Evolutionary conservation across 2,113 vertebrate genomes (phyloP).

Genomic region (Madoqua kirkii): DNA sequence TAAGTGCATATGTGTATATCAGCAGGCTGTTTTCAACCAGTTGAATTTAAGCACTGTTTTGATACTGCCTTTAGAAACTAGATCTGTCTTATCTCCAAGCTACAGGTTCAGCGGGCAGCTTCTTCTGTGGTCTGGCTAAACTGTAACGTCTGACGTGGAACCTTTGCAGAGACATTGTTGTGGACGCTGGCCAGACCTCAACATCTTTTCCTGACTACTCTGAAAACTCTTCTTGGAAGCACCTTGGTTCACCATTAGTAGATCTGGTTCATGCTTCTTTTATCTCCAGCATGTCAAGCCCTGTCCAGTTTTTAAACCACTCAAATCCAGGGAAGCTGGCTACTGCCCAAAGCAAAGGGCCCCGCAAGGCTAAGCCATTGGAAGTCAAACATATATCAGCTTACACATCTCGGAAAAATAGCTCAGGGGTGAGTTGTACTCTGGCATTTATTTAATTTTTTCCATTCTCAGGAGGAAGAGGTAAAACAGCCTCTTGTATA

Average conservation of each 20-base stretch:
- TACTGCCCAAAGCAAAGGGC: constrained; percentile 1
- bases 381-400: background rate
- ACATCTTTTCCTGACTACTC: background rate
- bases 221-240: background rate
- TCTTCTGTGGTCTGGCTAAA: background rate
- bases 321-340: constrained; percentile 35
- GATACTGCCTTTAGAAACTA: constrained; percentile 41
- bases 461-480: background rate
- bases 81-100: background rate
- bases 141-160: background rate
- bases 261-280: background rate
- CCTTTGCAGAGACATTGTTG: background rate
- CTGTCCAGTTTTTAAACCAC: constrained; percentile 36
- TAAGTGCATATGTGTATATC: background rate
- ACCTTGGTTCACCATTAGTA: background rate
- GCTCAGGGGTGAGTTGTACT: background rate
- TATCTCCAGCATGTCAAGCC: background rate
- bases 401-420: constrained; percentile 26
- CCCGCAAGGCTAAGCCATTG: background rate
- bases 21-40: constrained; percentile 5
- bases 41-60: constrained; percentile 36
- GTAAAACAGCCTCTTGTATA: background rate
- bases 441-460: background rate
- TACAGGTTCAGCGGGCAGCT: background rate
- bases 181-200: background rate